Base-by-base conservation (phyloP, 2,888 invertebrate genomes). In the Acrobasis consociella region DNA sequence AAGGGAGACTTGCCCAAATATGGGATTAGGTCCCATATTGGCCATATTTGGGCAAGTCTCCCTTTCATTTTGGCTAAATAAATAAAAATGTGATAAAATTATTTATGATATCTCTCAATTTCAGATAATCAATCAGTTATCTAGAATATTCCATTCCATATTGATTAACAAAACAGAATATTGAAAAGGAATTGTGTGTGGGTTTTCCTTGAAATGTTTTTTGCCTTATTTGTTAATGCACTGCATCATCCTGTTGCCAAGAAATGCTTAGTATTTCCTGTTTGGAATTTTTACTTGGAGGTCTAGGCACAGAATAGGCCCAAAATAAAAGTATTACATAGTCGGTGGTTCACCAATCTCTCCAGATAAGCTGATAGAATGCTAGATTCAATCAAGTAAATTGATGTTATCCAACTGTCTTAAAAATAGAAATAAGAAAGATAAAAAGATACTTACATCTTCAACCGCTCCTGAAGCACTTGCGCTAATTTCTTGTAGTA, bases 401-500 rank as follows among this genome's bases (percentile, higher is more conserved):
- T 31, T 31, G 31, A 31, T 31, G 31, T 22, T 22, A 7, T 5
- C 7, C 31, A 31, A 1, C 31, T 31, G 2, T 11, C 11, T n/a
- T n/a, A n/a, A n/a, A n/a, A n/a, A n/a, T n/a, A n/a, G n/a, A n/a
- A 13, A 3, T 1, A 3, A 46, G 13, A 46, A n/a, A 42, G 13
- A 13, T 5, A 58, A n/a, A n/a, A n/a, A n/a, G n/a, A n/a, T 53
- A 88, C 93, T 93, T 89, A 95, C 95, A 93, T 94, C 89, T 92
- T 93, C 83, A 94, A 91, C 82, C 95, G 94, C 82, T 94, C 94
- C 92, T 94, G 94, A 71, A 96, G 94, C 79, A 94, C 93, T 88
- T 93, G 94, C 92, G 94, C 95, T 96, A 95, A 93, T 92, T 76
- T 96, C 96, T 93, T 95, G 94, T 94, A 97, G 93, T 90, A 97